Base-by-base conservation (phyloP, 1,140 invertebrate genomes). In the Sinonovacula constricta region DNA sequence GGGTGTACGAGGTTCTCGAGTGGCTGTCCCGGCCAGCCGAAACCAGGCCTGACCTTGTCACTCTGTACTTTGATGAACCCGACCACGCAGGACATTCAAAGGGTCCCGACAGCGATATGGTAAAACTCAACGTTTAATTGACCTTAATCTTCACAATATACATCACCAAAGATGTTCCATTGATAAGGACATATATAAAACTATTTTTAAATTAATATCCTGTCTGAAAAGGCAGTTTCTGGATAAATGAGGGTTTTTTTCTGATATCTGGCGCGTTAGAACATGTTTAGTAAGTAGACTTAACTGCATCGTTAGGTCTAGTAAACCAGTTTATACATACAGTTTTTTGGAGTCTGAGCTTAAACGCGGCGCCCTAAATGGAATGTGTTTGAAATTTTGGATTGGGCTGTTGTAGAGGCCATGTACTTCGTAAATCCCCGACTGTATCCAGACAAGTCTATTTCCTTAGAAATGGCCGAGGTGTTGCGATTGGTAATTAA, bases 31-130 rank as follows among this genome's bases (percentile, higher is more conserved):
- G 82, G 28, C 80, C 83, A 10, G 79, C 57, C 1, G 82, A 81
- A 2, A 36, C 75, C 22, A 75, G 70, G 36, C 94, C 93, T 92
- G 24, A 89, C 77, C 90, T 95, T 65, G 92, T 94, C 7, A 92
- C 94, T 83, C 63, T 95, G 10, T 96, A 96, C 83, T 94, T 95
- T 83, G 93, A 95, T 83, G 93, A 95, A 85, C 95, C 95, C 2
- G 95, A 96, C 87, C 88, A 90, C 24, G 90, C 92, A 72, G 94
- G 91, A 3, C 91, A 92, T 79, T 65, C 68, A 2, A 71, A 79
- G 22, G 91, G 91, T 36, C 88, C 90, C 26, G 81, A 82, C 3
- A 80, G 81, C 77, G 79, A 77, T 22, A n/a, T 67, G 70, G 82
- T 83, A 66, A 53, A 15, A 31, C n/a, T 59, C 62, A 15, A 7